Conservation (phyloP, 64 coral and sea anemone species). For the Porites lutea region DNA sequence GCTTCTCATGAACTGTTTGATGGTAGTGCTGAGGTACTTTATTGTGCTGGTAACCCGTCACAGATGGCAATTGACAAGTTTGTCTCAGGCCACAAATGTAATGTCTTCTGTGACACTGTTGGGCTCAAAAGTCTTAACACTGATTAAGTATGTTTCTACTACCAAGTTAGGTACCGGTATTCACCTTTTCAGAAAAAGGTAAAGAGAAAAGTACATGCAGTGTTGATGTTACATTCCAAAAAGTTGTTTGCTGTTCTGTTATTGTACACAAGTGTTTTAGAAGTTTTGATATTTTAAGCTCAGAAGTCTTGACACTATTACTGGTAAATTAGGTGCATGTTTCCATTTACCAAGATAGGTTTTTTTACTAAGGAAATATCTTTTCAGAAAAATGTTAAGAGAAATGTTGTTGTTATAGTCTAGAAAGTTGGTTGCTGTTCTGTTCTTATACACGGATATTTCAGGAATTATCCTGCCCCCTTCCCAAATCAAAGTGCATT, state of each 20-base stretch:
- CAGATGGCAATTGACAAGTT: constrained; percentile 50
- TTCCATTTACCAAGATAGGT: too few relatives aligned
- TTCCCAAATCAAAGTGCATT: constrained; percentile 1
- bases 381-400: too few relatives aligned
- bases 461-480: constrained; percentile 30
- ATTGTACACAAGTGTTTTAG: too few relatives aligned
- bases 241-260: too few relatives aligned
- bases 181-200: constrained; percentile 5
- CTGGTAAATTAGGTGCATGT: too few relatives aligned
- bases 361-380: too few relatives aligned
- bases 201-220: not conserved
- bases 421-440: too few relatives aligned
- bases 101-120: constrained; percentile 34
- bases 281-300: too few relatives aligned
- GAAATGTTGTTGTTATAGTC: too few relatives aligned
- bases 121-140: not conserved
- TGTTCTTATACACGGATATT: constrained; percentile 11
- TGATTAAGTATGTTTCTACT: not conserved
- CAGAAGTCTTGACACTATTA: too few relatives aligned
- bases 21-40: constrained; percentile 34
- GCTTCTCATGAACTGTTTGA: constrained; percentile 38
- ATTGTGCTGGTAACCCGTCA: constrained; percentile 51
- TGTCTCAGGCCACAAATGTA: constrained; percentile 34
- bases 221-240: too few relatives aligned
- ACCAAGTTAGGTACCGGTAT: not conserved